Conservation (phyloP, 1,140 invertebrate genomes). For the Bombus balteatus region DNA sequence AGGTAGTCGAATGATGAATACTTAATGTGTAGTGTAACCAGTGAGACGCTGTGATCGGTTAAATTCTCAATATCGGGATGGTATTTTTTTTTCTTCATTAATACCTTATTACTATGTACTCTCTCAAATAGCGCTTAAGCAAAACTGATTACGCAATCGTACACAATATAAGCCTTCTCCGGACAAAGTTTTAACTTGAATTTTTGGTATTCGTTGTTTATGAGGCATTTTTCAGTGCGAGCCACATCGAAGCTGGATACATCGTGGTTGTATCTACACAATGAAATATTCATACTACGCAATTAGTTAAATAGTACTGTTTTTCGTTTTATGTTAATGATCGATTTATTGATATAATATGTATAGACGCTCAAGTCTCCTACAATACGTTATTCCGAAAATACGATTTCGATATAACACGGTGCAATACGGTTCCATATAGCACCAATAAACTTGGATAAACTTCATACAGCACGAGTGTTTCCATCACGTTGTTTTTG, state of each 20-base stretch:
- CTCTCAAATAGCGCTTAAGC: neutral
- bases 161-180: neutral
- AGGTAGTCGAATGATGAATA: neutral
- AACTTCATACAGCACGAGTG: no score
- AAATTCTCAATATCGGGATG: neutral
- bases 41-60: neutral
- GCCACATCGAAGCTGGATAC: no score
- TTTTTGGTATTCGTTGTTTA: conserved; percentile 3
- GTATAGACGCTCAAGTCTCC: no score
- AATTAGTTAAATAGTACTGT: neutral
- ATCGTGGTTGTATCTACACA: neutral
- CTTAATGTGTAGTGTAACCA: neutral
- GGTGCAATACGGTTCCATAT: no score
- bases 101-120: neutral
- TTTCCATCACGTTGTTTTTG: no score
- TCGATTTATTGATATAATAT: neutral
- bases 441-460: no score
- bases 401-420: no score
- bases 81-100: neutral
- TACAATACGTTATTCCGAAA: no score
- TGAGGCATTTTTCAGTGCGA: neutral
- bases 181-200: neutral
- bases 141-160: neutral
- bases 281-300: conserved; percentile 19
- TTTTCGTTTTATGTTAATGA: neutral